Percentiles rank a stretch among this genome's conserved stretches.
Evolutionary conservation across 1,140 invertebrate genomes (phyloP).

Genomic region (Eriosoma lanigerum): DNA sequence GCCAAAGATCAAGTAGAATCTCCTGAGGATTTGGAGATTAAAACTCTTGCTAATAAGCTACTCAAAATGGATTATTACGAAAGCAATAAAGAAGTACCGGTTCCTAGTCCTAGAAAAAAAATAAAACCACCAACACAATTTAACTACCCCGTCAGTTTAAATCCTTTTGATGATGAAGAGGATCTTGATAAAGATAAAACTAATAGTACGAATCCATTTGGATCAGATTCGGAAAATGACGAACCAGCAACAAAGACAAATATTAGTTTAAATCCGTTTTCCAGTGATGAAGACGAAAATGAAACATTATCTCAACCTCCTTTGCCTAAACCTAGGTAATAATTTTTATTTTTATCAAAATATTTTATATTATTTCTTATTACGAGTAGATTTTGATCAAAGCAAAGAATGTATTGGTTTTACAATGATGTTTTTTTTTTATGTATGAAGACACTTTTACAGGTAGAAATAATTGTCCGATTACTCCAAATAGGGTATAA

Average conservation of each 20-base stretch:
- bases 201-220: conserved; percentile 71
- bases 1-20: background rate
- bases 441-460: too few relatives aligned
- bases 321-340: conserved; percentile 55
- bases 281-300: conserved; percentile 64
- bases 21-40: conserved; percentile 28
- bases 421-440: too few relatives aligned
- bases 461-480: too few relatives aligned
- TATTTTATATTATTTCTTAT: too few relatives aligned
- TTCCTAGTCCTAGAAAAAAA: conserved; percentile 45
- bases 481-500: too few relatives aligned
- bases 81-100: conserved; percentile 30
- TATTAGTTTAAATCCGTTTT: conserved; percentile 68
- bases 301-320: conserved; percentile 32
- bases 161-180: conserved; percentile 73
- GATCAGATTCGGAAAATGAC: conserved; percentile 66
- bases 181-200: conserved; percentile 60
- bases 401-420: too few relatives aligned
- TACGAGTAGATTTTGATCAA: too few relatives aligned
- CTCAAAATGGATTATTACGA: conserved; percentile 48
- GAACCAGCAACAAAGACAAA: conserved; percentile 21
- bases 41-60: conserved; percentile 30
- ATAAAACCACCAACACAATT: background rate
- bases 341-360: too few relatives aligned
- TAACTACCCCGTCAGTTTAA: conserved; percentile 74